phyloP scores from a whole-genome alignment of 2,113 vertebrate genomes.

The Paraplagusia blochii region DNA sequence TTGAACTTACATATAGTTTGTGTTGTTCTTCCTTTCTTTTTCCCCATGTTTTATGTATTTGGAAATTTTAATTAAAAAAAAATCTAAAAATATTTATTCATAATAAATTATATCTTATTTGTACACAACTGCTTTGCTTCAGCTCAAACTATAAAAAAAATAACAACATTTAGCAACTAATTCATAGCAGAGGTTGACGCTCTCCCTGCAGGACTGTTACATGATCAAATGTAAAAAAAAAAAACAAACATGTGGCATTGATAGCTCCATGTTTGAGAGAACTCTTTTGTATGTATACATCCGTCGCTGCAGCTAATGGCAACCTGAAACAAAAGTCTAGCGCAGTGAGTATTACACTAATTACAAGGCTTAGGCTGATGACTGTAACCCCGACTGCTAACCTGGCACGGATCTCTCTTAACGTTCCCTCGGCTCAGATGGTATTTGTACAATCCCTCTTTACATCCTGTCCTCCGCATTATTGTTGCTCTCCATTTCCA shows the following conservation, averaged over 20 bases:
- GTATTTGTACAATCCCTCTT: conserved; percentile 40
- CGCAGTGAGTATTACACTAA: conserved; percentile 47
- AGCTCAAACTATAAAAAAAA: background rate
- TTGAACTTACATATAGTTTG: too few relatives aligned
- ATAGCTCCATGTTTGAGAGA: conserved; percentile 14
- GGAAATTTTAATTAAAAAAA: too few relatives aligned
- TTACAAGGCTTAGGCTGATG: conserved; percentile 49
- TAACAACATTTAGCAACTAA: background rate
- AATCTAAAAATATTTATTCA: background rate
- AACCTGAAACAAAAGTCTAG: conserved; percentile 45
- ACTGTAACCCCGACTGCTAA: conserved; percentile 56
- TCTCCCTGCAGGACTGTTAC: background rate
- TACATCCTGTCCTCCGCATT: conserved; percentile 61
- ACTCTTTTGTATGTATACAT: conserved; percentile 9
- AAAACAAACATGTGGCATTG: background rate
- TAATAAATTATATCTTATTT: background rate
- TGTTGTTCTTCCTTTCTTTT: too few relatives aligned
- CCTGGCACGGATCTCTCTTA: conserved; percentile 48
- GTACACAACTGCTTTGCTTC: background rate
- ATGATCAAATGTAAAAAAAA: background rate
- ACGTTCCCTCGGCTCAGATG: conserved; percentile 53
- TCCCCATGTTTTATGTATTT: too few relatives aligned
- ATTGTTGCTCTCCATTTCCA: conserved; percentile 42
- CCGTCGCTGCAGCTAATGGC: conserved; percentile 22
- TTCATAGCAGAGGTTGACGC: background rate